Evolutionary conservation across 2,888 invertebrate species (phyloP).

Genomic region (Leistus spinibarbis): DNA sequence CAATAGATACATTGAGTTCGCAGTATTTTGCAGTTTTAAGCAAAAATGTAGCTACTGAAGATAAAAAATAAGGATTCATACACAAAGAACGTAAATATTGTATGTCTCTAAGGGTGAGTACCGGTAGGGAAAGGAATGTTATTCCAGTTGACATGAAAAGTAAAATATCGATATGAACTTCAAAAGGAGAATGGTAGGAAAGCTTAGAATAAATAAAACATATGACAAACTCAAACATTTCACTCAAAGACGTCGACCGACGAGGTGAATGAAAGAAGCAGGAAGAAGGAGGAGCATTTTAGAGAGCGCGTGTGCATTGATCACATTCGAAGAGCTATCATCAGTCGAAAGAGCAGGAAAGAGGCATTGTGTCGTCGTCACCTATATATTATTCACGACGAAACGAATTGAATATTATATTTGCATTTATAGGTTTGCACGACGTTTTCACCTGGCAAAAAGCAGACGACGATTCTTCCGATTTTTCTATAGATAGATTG

Average conservation of each 20-base stretch:
- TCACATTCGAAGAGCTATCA: constrained; percentile 12
- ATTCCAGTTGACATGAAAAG: constrained; percentile 46
- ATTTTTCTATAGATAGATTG: neutral
- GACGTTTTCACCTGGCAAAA: constrained; percentile 25
- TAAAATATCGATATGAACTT: constrained; percentile 49
- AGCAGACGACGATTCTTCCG: neutral
- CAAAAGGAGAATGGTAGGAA: constrained; percentile 46
- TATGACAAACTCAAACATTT: constrained; percentile 52
- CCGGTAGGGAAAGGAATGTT: constrained; percentile 28
- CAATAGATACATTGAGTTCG: too few species aligned
- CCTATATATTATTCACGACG: constrained; percentile 38
- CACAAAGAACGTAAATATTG: neutral
- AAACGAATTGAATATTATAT: constrained; percentile 39
- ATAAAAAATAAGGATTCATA: neutral
- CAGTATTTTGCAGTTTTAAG: neutral
- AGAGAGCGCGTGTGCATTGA: neutral
- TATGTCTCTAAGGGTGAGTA: neutral
- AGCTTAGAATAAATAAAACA: constrained; percentile 51
- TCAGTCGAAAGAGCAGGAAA: neutral
- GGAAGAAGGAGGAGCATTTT: neutral
- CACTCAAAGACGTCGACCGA: constrained; percentile 47
- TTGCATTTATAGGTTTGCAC: constrained; percentile 36
- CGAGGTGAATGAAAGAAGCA: neutral
- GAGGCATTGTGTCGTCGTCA: constrained; percentile 13
- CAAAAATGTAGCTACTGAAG: neutral